A percentile compares a stretch with the other conserved stretches of the same genome.
phyloP scores from a whole-genome alignment of 2,113 vertebrate species.

The Notarius lentiginosus region DNA sequence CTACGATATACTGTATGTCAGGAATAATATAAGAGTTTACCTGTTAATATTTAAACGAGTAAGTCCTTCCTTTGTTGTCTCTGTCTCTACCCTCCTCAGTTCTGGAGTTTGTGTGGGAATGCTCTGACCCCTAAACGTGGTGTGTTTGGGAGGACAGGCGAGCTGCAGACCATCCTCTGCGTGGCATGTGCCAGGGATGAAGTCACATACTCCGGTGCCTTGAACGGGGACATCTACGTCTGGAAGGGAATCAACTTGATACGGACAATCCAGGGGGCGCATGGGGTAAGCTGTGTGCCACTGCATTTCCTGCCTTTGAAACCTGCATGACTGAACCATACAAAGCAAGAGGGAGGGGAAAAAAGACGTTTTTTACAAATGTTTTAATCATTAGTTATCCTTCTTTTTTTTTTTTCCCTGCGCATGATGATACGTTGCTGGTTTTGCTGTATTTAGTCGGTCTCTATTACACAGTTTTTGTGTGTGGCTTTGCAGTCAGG shows the following conservation, averaged over 20 bases:
- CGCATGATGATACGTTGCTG: neutral
- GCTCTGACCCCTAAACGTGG: slow-evolving; percentile 94
- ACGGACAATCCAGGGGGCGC: slow-evolving; percentile 92
- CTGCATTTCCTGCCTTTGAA: neutral
- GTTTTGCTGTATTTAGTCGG: neutral
- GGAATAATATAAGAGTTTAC: slow-evolving; percentile 49
- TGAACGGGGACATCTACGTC: slow-evolving; percentile 96
- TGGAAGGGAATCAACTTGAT: slow-evolving; percentile 96
- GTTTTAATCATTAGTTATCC: neutral
- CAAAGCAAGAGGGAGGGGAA: neutral
- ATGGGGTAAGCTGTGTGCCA: slow-evolving; percentile 80
- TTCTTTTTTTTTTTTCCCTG: neutral
- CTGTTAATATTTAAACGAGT: neutral
- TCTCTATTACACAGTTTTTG: neutral
- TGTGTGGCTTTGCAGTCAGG: slow-evolving; percentile 76
- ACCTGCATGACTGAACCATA: neutral
- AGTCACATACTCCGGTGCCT: slow-evolving; percentile 93
- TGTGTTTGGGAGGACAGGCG: slow-evolving; percentile 95
- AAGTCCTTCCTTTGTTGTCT: neutral
- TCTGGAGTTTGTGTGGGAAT: slow-evolving; percentile 98
- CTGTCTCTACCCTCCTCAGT: slow-evolving; percentile 73
- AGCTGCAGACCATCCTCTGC: slow-evolving; percentile 98
- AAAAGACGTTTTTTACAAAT: neutral
- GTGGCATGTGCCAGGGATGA: slow-evolving; percentile 94
- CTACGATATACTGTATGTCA: neutral